Percentiles rank a stretch among this genome's conserved stretches.
Evolutionary conservation across 2,888 invertebrate species (phyloP).

Genomic region (Agriopis aurantiaria): DNA sequence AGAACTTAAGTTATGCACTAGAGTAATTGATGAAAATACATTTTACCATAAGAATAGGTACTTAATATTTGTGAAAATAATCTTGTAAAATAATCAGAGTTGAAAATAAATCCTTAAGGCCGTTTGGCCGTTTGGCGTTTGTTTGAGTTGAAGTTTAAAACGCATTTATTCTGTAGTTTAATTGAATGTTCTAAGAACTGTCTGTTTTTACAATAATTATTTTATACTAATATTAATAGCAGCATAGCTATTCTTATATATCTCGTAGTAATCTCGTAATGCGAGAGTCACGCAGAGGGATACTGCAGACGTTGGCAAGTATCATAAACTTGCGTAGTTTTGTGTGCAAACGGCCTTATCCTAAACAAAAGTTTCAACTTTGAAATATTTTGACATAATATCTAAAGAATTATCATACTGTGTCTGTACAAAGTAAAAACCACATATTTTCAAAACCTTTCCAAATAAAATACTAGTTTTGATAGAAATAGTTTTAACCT

Average conservation of each 20-base stretch:
- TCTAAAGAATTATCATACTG: neutral
- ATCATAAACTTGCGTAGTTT: neutral
- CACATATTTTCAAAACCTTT: conserved; percentile 12
- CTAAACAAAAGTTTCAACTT: neutral
- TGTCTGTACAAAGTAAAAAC: conserved; percentile 2
- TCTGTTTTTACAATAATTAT: too few relatives aligned
- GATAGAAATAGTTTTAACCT: conserved; percentile 21
- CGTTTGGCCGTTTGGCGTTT: too few relatives aligned
- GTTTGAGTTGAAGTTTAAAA: too few relatives aligned
- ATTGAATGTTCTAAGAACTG: too few relatives aligned
- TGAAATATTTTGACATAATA: too few relatives aligned
- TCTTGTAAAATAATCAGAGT: neutral
- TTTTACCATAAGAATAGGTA: neutral
- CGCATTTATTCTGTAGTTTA: too few relatives aligned
- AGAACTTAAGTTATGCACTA: conserved; percentile 3
- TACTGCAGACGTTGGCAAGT: neutral
- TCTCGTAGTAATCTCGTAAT: neutral
- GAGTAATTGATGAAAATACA: neutral
- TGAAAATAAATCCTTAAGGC: neutral
- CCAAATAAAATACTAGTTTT: conserved; percentile 42
- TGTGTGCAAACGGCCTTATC: conserved; percentile 1
- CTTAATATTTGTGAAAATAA: neutral
- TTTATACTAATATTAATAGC: neutral
- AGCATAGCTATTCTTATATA: neutral
- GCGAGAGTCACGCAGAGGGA: neutral